These are phyloP conservation scores for Diacarnus erythraeanus DNA, from an alignment of 37 sponge, comb jelly and placozoan genomes.

Conservation along the genomic window DNA sequence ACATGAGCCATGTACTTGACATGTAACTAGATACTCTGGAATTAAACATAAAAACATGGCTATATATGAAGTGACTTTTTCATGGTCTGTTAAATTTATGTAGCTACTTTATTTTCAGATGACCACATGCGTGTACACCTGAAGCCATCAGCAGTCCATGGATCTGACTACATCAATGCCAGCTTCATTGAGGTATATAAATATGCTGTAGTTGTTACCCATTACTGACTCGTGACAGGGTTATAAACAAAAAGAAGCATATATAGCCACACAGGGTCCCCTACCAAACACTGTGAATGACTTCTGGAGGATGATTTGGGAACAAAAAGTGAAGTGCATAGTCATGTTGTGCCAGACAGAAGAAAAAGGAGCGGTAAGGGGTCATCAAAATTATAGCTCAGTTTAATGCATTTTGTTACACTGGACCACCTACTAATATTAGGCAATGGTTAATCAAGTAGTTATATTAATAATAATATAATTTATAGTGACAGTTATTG, in stretches of 20 bases:
- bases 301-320: conserved; percentile 82
- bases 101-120: neutral
- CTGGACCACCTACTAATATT: too few relatives aligned
- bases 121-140: conserved; percentile 18
- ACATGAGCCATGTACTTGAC: too few relatives aligned
- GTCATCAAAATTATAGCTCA: too few relatives aligned
- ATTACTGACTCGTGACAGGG: conserved; percentile 12
- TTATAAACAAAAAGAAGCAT: conserved; percentile 28
- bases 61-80: too few relatives aligned
- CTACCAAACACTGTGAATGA: conserved; percentile 55
- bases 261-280: conserved; percentile 76
- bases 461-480: too few relatives aligned
- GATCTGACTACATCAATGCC: conserved; percentile 66
- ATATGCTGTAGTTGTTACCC: neutral
- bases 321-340: conserved; percentile 19
- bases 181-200: conserved; percentile 44
- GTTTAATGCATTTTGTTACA: neutral
- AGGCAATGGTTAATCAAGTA: too few relatives aligned
- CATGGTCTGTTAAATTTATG: neutral
- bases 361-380: conserved; percentile 38
- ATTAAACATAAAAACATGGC: too few relatives aligned
- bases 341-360: conserved; percentile 41
- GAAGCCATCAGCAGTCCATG: conserved; percentile 20
- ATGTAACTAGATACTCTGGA: too few relatives aligned
- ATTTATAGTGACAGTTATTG: neutral